Evolutionary conservation across 2,888 invertebrate genomes (phyloP), one percentile per base, ranked within the genome.

Genomic region (Chorisops tibialis): DNA sequence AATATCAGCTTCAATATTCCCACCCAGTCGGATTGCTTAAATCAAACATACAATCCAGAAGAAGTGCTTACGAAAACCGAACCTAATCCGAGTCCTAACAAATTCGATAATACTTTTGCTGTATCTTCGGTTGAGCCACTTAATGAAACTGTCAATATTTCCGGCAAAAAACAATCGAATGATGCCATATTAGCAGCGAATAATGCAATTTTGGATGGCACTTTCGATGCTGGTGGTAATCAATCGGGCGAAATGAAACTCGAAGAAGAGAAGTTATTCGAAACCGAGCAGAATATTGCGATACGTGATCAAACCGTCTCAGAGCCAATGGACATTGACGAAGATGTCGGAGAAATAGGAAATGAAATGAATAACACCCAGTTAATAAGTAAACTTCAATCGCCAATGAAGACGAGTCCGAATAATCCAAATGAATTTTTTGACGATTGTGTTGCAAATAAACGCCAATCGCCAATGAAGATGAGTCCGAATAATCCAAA

Each of bases 251-350:
- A n/a, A 6, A 38, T 41, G 7, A 41, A 38, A 19, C 24, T 6
- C 16, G 24, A 41, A 14, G 43, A 49, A 50, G 50, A 60, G 6
- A 59, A 59, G 21, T 48, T 37, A 14, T 21, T 35, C 18, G 49
- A 59, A 37, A 59, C 47, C 48, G 37, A 48, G 38, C 16, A 21
- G 14, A 59, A 59, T 9, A 47, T 48, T 4, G 24, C 16, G 30
- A 16, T 12, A 6, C 19, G 6, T 1, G 38, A n/a, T 24, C 38
- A 14, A 7, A 21, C 18, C 12, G 38, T n/a, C 5, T 21, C 67
- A 43, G 74, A 74, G 35, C 66, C 72, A 2, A 75, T 75, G 74
- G 74, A 75, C 41, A 68, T 75, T 7, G 56, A 56, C 24, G 56
- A 56, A 4, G 56, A 56, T 9, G 12, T 30, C 16, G 19, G 4